Evolutionary conservation across 1,140 invertebrate species (phyloP).

Genomic region (Drosophila burlai): DNA sequence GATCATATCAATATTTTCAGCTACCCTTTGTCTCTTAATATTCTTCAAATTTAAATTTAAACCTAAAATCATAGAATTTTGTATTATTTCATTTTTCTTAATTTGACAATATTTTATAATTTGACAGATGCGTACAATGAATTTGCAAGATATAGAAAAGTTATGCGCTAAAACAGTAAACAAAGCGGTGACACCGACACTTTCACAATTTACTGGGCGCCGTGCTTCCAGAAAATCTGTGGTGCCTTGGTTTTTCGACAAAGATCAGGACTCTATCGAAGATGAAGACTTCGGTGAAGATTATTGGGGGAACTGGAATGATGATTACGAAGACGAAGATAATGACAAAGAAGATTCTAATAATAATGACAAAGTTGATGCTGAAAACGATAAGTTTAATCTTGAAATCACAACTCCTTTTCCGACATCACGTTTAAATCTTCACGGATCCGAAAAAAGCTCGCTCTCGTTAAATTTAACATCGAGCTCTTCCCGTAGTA

Average conservation of each 20-base stretch:
- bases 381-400: background rate
- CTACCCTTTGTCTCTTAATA: background rate
- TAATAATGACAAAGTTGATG: background rate
- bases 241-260: background rate
- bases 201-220: background rate
- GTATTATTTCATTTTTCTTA: background rate
- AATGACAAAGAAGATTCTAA: background rate
- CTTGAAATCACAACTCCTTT: background rate
- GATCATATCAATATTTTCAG: background rate
- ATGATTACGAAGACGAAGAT: background rate
- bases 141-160: constrained; percentile 25
- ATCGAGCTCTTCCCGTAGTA: background rate
- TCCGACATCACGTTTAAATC: too few relatives aligned
- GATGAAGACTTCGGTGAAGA: background rate
- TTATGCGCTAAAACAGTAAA: constrained; percentile 2
- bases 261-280: background rate
- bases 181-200: background rate
- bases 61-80: background rate
- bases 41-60: background rate
- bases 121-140: constrained; percentile 28
- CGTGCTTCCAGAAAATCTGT: background rate
- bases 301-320: constrained; percentile 3
- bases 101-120: background rate
- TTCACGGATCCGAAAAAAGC: background rate
- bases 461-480: too few relatives aligned